Evolutionary conservation across 2,888 invertebrate genomes (phyloP), one percentile per base, ranked within the genome.

Genomic region (Orchesella flavescens): DNA sequence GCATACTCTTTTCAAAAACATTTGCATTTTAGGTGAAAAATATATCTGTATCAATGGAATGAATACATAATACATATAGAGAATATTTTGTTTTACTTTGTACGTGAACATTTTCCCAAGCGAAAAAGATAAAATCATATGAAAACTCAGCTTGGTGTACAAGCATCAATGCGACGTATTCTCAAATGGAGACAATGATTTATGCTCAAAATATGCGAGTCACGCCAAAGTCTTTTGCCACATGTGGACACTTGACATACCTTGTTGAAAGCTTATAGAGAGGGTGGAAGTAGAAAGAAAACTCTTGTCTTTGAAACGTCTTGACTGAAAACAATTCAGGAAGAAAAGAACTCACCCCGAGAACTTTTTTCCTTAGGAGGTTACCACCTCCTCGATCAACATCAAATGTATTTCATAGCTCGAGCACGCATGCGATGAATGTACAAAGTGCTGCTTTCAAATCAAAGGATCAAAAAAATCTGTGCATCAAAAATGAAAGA

Each of bases 171-270:
- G 24, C 23, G 61, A 49, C 34, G 34, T 34, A 24, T 23, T 34
- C 66, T 66, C 43, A 66, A 63, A 59, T 78, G 61, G 49, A 57
- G 44, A 57, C 44, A 44, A 49, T 72, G 63, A 72, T 72, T 79
- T 79, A 43, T 63, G 72, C 72, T 21, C 24, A 61, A 57, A 79
- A 34, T 55, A 53, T 79, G 59, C 65, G 21, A 72, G 80, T 80
- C 80, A 80, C 46, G 72, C 72, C 24, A 73, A 44, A 34, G 34
- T 7, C 34, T 34, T 34, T 34, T 12, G 59, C 68, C 68, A 68
- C 68, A 68, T 68, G 49, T 10, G 49, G 68, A 19, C 49, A 68
- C 68, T 49, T 68, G 68, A 49, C 68, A 68, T 49, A 49, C 21
- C 49, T 46, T 15, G 12, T 12, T 3, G 13, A 68, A 68, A 9